Conservation (phyloP, 2,113 vertebrate species). For the Tauraco erythrolophus region DNA sequence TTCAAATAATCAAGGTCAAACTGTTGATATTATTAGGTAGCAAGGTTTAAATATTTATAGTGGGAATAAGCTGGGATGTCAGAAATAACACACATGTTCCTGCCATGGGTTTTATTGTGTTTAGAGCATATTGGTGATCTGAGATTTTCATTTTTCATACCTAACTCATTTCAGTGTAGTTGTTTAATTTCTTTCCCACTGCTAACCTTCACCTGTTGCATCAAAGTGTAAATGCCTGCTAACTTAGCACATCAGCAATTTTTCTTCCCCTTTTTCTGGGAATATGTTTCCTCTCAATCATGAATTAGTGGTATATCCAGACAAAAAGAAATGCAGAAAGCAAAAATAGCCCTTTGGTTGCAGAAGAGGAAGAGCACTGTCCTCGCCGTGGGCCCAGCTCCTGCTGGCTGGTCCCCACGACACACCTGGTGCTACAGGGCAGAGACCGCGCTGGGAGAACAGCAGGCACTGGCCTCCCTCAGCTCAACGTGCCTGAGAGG, state of each 20-base stretch:
- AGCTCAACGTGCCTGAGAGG: not conserved
- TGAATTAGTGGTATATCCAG: not conserved
- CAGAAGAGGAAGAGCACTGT: not conserved
- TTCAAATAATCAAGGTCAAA: not conserved
- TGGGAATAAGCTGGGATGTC: not conserved
- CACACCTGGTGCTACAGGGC: rapidly evolving
- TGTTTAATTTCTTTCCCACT: not conserved
- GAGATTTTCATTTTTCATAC: not conserved
- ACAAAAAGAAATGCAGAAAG: not conserved
- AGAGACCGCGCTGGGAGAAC: not conserved
- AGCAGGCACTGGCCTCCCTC: not conserved
- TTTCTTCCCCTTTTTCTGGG: not conserved
- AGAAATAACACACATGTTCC: not conserved
- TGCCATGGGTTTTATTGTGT: not conserved
- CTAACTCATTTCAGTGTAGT: not conserved
- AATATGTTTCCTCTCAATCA: not conserved
- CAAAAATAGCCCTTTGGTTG: not conserved
- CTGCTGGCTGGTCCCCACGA: not conserved
- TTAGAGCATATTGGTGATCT: not conserved
- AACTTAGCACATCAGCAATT: not conserved
- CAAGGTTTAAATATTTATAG: not conserved
- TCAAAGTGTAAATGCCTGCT: not conserved
- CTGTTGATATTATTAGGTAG: not conserved
- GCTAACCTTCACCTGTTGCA: not conserved
- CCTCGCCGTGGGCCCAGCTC: not conserved